A percentile compares a stretch with the other conserved stretches of the same genome.
Conservation (phyloP, 2,797 vertebrate genomes). For the Enteromius fasciolatus region DNA sequence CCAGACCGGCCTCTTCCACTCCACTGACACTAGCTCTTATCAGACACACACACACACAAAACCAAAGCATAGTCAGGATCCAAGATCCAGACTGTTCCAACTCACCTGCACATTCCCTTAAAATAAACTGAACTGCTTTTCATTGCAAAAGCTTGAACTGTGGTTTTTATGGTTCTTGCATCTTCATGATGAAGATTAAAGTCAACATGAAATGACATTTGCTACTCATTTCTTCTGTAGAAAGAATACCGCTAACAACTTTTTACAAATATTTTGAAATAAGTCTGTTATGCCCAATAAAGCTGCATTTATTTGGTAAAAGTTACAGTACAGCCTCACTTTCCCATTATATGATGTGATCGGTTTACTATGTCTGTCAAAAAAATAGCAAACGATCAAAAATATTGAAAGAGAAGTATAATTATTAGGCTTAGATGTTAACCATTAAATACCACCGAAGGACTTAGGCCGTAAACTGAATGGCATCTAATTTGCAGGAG, state of each 20-base stretch:
- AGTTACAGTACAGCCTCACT: background rate
- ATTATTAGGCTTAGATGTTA: background rate
- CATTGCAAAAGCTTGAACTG: background rate
- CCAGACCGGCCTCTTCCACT: conserved; percentile 68
- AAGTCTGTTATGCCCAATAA: background rate
- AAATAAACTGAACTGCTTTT: background rate
- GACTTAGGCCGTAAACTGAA: background rate
- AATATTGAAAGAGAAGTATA: background rate
- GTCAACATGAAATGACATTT: background rate
- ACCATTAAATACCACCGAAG: background rate
- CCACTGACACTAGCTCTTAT: conserved; percentile 59
- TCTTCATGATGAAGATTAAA: background rate
- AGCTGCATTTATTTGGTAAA: background rate
- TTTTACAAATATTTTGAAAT: background rate
- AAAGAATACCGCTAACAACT: background rate
- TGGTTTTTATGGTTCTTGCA: background rate
- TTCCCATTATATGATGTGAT: background rate
- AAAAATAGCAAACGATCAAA: background rate
- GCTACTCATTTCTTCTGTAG: background rate
- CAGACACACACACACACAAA: background rate
- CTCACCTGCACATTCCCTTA: background rate
- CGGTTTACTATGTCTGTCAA: background rate
- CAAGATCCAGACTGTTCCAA: background rate
- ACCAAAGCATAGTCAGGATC: background rate
- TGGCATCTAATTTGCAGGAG: background rate